These are phyloP conservation scores for Hemistola chrysoprasaria DNA, from an alignment of 2,888 invertebrate species.

Conservation along the genomic window DNA sequence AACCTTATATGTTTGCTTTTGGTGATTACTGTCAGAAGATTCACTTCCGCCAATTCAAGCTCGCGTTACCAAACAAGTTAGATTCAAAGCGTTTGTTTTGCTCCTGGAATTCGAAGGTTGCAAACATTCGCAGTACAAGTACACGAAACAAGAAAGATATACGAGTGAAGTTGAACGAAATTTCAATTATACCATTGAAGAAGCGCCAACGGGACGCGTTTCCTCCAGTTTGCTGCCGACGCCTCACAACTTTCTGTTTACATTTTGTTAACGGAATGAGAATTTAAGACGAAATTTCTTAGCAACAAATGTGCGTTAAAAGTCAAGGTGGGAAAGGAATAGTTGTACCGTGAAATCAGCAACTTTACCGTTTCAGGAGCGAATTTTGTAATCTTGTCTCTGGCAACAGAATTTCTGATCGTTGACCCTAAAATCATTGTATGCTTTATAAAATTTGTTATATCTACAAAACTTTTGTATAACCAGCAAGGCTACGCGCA, in stretches of 20 bases:
- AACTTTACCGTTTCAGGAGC: conserved; percentile 15
- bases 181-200: conserved; percentile 66
- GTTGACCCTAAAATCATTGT: too few species aligned
- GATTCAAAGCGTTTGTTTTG: not conserved
- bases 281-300: conserved; percentile 72
- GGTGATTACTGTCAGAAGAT: too few species aligned
- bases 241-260: conserved; percentile 64
- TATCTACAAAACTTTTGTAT: too few species aligned
- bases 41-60: not conserved
- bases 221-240: conserved; percentile 39
- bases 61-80: not conserved
- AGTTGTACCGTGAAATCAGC: conserved; percentile 55
- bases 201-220: conserved; percentile 46
- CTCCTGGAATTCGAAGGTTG: not conserved
- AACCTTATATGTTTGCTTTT: too few species aligned
- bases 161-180: conserved; percentile 57
- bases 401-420: conserved; percentile 11
- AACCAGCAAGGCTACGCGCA: too few species aligned
- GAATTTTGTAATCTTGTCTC: conserved; percentile 9
- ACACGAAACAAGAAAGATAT: conserved; percentile 45
- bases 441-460: too few species aligned
- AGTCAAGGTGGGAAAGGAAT: conserved; percentile 46
- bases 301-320: conserved; percentile 65
- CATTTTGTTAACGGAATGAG: conserved; percentile 74
- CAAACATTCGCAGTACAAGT: conserved; percentile 7